Evolutionary conservation across 2,888 invertebrate species (phyloP), one percentile per base, ranked within the genome.

Genomic region (Bellardia bayeri): DNA sequence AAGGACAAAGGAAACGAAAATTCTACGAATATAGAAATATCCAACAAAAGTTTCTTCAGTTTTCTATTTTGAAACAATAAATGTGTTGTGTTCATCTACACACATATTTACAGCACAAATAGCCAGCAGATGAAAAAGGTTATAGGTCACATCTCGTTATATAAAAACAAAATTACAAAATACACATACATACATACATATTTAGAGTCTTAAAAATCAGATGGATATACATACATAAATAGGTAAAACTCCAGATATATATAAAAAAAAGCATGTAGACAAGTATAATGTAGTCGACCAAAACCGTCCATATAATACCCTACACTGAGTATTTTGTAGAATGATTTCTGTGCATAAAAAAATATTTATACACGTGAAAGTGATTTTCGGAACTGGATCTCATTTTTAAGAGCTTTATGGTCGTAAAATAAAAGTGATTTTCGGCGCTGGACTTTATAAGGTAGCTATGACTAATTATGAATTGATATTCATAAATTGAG

Each of bases 91-190:
- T 3, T 13, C 45, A 45, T 45, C 45, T 45, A 45, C 37, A 23
- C 37, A 13, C 37, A 23, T 45, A 13, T 30, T 66, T 40, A 13
- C 45, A 66, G 30, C 83, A 30, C 14, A 40, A 75, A 76, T 78
- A 79, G 79, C 64, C 72, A 51, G 40, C 16, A 79, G 64, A 71
- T 69, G 49, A 45, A 76, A 87, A 82, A 82, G 85, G 82, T 82
- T 79, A 85, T 75, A 87, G 82, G 85, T 82, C 76, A 76, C 42
- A 69, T 14, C 30, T 51, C 45, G 30, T 16, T 37, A 66, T 64
- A 56, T 54, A 45, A 51, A 42, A 68, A 40, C 23, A 58, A 58
- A 58, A 9, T 30, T 30, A 40, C 1, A 54, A 58, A 72, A 4
- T 37, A 37, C 37, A 6, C 37, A 37, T 37, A 37, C 4, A 37